Base-by-base conservation (phyloP, 2,113 vertebrate species). In the Prolemur simus region DNA sequence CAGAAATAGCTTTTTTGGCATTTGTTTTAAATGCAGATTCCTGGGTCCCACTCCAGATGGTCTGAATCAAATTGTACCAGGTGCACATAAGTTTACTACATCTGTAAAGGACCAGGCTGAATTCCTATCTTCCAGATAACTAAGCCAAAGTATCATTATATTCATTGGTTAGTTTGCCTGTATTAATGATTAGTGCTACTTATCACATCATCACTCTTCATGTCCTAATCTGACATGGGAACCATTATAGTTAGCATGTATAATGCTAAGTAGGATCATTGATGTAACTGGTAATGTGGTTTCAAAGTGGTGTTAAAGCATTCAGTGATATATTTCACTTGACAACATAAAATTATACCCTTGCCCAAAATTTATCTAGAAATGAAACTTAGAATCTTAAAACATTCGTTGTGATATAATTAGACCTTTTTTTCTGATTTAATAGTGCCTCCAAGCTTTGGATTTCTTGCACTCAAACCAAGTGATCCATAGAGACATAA, bases 401-500 rank as follows among this genome's bases (percentile, higher is more conserved):
- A 82, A 95, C 73, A 90, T 68, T 97, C 60, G 7, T 1, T 96
- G 88, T 96, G 69, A 76, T 98, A 96, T 98, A 98, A 96, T 97
- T 91, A 80, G 15, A 97, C 90, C 95, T 97, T 96, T 9, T 9
- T 78, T 94, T 94, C 97, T 95, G 73, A 97, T 93, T 93, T 63
- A 1, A 82, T 96, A 99, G 99, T 99, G 99, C 99, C 99, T 99
- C 96, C 99, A 99, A 99, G 99, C 99, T 13, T 98, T 99, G 98
- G 99, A 99, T 98, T 99, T 99, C 98, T 99, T 99, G 54, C 99
- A 99, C 98, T 99, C 99, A 95, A 99, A 99, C 97, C 99, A 99
- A 98, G 99, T 99, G 97, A 99, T 99, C 98, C 99, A 99, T 93
- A 99, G 99, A 99, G 99, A 99, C 97, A 99, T 99, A 98, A 99